These are phyloP conservation scores for Drosophila parthenogenetica DNA, from an alignment of 2,888 invertebrate species.

Conservation along the genomic window DNA sequence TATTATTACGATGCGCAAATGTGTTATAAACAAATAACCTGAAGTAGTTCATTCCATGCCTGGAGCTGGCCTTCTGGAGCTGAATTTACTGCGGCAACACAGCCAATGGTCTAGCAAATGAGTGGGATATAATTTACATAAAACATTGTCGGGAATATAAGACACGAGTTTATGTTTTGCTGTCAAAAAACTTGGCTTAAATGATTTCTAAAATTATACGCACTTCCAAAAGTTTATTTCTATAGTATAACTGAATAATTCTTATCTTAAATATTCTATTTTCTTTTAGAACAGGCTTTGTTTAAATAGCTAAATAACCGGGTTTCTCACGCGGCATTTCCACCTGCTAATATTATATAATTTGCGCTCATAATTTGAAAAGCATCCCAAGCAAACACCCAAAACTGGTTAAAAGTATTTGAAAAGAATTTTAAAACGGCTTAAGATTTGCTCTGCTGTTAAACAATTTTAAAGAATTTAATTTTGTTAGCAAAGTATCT, in stretches of 20 bases:
- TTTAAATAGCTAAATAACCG: too few relatives aligned
- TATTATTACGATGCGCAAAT: constrained; percentile 68
- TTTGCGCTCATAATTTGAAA: neutral
- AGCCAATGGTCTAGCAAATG: constrained; percentile 34
- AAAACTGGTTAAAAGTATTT: constrained; percentile 30
- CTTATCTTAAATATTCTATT: too few relatives aligned
- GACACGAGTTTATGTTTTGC: neutral
- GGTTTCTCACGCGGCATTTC: too few relatives aligned
- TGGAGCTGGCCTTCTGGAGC: neutral
- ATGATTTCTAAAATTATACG: neutral
- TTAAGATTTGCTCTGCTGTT: constrained; percentile 13
- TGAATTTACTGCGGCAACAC: neutral
- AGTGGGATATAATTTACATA: constrained; percentile 4
- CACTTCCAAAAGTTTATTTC: too few relatives aligned
- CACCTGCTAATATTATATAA: neutral
- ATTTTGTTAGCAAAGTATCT: constrained; percentile 13
- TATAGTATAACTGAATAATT: too few relatives aligned
- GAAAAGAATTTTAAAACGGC: constrained; percentile 35
- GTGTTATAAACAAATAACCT: constrained; percentile 71
- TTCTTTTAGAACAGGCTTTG: too few relatives aligned
- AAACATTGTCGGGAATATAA: neutral
- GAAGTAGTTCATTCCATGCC: constrained; percentile 33
- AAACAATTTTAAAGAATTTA: constrained; percentile 24
- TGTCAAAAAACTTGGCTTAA: neutral
- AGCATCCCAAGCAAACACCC: constrained; percentile 1